A percentile compares a stretch with the other conserved stretches of the same genome.
These are phyloP conservation scores for Cynoglossus semilaevis DNA, from an alignment of 2,113 vertebrate species.

Conservation along the genomic window DNA sequence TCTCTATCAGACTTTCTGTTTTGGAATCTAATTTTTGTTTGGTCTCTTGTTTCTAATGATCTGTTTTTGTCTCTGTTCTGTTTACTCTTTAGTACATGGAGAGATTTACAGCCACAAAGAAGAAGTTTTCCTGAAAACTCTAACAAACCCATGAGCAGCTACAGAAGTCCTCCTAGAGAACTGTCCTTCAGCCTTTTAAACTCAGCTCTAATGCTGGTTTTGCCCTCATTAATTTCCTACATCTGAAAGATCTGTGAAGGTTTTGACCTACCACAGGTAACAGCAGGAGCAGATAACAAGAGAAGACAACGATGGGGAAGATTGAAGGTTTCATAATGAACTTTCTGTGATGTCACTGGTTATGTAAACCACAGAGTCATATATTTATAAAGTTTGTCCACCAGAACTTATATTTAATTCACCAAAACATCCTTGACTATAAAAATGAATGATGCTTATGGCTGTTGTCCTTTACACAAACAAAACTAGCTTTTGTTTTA, in stretches of 20 bases:
- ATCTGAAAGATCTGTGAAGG: neutral
- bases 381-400: neutral
- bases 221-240: neutral
- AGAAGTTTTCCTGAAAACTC: constrained; percentile 88
- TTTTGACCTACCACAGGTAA: neutral
- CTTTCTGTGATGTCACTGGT: neutral
- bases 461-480: no score
- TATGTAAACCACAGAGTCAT: neutral
- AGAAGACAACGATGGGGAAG: neutral
- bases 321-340: neutral
- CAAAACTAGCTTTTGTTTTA: no score
- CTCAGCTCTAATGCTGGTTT: constrained; percentile 4
- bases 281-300: neutral
- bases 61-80: neutral
- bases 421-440: no score
- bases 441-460: no score
- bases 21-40: neutral
- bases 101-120: constrained; percentile 96
- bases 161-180: neutral
- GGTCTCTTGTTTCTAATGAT: neutral
- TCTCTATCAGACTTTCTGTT: neutral
- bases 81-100: constrained; percentile 88
- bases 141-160: neutral
- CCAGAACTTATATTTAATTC: no score
- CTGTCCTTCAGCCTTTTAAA: constrained; percentile 4